Base-by-base conservation (phyloP, 2,113 vertebrate genomes). In the Perca fluviatilis region DNA sequence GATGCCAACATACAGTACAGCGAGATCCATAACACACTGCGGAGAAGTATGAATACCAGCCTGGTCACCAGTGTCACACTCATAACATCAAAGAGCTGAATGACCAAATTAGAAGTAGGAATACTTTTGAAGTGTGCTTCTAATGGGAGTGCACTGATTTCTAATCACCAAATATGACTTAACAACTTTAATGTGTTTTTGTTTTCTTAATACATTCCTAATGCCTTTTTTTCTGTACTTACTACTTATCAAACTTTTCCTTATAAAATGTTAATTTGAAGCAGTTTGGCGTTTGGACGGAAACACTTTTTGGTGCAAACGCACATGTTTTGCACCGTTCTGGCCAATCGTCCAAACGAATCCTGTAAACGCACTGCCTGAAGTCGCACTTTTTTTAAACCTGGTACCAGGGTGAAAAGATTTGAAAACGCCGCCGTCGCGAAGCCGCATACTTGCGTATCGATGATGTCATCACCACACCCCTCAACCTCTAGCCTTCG, bases 71-170 rank as follows among this genome's bases (percentile, higher is more conserved):
- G 36, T 60, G 53, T 70, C 36, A 58, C 21, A 16, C n/a, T 79
- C 76, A 62, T 43, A 27, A 58, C 65, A 79, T 83, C 51, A 84
- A 80, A 82, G 64, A 79, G 33, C 58, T 33, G 3, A 50, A 72
- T 21, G 78, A 70, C 23, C 10, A 3, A 71, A 40, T 25, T 33
- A 74, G 66, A 83, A 47, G 14, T 9, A 51, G 11, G 19, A 2
- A 53, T 13, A 50, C 58, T 30, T 70, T 18, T 61, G 13, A 54
- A 71, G 58, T 68, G 13, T 60, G 57, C 40, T 63, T 82, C 60
- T 33, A 49, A 70, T 51, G n/a, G 30, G 4, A 56, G 5, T 19
- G 8, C 14, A 40, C 49, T 27, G 13, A 57, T 67, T 78, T 78
- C 18, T 63, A 21, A 36, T 64, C 6, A 57, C 10, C 51, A 76